phyloP scores from a whole-genome alignment of 2,113 vertebrate species.

The Chaetorhynchus papuensis region DNA sequence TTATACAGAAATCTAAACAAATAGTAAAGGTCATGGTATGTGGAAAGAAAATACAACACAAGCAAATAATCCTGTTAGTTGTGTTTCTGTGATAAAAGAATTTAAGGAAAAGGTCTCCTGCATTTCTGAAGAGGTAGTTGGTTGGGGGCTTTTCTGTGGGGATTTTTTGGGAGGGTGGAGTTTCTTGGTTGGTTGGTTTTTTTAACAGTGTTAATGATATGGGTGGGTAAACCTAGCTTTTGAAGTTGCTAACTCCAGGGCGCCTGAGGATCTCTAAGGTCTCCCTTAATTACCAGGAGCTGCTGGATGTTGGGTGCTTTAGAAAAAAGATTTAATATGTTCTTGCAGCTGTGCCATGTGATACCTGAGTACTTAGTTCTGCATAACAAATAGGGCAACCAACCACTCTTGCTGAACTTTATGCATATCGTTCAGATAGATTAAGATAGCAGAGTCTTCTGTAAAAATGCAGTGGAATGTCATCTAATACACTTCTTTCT shows the following conservation, averaged over 20 bases:
- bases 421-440: not conserved
- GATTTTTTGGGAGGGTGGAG: fast-evolving
- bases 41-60: not conserved
- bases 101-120: not conserved
- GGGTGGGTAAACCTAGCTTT: not conserved
- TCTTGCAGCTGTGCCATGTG: not conserved
- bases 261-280: not conserved
- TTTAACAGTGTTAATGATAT: not conserved
- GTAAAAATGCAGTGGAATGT: not conserved
- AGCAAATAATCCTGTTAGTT: not conserved
- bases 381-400: not conserved
- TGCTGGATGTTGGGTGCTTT: not conserved
- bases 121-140: not conserved
- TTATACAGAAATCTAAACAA: not conserved
- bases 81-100: not conserved
- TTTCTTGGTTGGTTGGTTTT: not conserved
- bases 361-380: not conserved
- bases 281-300: not conserved
- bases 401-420: not conserved
- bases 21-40: not conserved
- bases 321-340: not conserved
- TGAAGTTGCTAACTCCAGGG: not conserved
- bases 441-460: not conserved
- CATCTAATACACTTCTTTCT: not conserved
- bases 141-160: fast-evolving